Percentiles rank a stretch among this genome's conserved stretches.
These are phyloP conservation scores for Pyrocephalus nanus DNA, from an alignment of 2,797 vertebrate genomes.

Conservation along the genomic window DNA sequence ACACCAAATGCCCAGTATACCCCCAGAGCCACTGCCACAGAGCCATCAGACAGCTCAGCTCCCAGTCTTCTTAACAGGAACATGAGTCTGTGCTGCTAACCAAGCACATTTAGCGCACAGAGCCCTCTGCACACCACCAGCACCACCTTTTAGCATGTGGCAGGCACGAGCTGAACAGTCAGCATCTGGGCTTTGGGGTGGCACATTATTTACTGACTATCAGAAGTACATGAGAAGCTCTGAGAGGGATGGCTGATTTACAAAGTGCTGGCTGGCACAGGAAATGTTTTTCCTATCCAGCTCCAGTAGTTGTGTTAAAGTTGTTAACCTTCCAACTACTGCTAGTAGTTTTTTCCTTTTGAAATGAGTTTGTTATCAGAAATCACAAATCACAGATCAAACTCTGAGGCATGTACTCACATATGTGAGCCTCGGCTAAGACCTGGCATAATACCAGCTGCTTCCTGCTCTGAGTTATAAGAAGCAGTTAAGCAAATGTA, in stretches of 20 bases:
- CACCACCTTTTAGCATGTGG: not conserved
- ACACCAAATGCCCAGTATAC: not conserved
- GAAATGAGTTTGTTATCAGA: not conserved
- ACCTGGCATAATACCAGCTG: not conserved
- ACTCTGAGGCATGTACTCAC: not conserved
- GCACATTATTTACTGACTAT: not conserved
- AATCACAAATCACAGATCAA: not conserved
- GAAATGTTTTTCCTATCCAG: not conserved
- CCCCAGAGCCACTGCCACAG: not conserved
- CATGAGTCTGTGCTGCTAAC: not conserved
- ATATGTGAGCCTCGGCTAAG: not conserved
- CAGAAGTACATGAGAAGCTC: not conserved
- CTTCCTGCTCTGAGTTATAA: not conserved
- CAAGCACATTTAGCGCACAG: not conserved
- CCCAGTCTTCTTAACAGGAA: rapidly evolving
- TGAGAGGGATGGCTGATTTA: not conserved
- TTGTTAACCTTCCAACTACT: not conserved
- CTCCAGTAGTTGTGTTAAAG: not conserved
- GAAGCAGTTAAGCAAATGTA: not conserved
- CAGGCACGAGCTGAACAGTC: not conserved
- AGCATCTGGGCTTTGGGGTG: not conserved
- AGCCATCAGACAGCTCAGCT: not conserved
- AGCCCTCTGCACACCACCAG: not conserved
- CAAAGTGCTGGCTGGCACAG: not conserved
- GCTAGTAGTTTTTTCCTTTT: not conserved